These are phyloP conservation scores for Eulemur albifrons DNA, from an alignment of 2,797 vertebrate species.

Conservation along the genomic window DNA sequence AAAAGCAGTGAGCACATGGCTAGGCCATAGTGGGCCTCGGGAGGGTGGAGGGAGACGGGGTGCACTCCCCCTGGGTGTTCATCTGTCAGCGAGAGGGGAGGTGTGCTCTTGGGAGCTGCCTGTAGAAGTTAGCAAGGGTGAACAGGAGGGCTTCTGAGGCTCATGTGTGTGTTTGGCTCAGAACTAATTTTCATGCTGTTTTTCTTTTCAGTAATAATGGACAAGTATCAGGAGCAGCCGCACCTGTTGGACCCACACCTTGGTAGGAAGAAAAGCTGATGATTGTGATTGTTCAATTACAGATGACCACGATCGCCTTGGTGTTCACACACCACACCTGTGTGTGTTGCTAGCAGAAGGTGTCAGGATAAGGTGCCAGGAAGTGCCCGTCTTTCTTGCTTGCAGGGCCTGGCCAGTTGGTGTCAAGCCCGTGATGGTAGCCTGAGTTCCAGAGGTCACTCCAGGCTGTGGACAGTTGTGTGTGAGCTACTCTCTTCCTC, in stretches of 20 bases:
- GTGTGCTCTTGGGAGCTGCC: background rate
- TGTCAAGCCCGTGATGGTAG: background rate
- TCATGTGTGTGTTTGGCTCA: fast-evolving
- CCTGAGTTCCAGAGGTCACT: background rate
- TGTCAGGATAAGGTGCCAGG: background rate
- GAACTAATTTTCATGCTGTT: background rate
- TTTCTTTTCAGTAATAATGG: conserved; percentile 91
- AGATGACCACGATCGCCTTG: background rate
- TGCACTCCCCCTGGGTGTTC: background rate
- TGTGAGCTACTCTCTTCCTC: background rate
- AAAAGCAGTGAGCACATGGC: background rate
- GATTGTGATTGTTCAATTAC: background rate
- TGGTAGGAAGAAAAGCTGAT: conserved; percentile 85
- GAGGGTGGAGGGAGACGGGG: background rate
- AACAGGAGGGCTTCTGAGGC: background rate
- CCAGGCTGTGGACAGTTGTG: background rate
- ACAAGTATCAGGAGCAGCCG: conserved; percentile 96
- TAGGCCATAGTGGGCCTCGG: background rate
- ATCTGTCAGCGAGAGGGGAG: no score
- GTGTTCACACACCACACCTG: background rate
- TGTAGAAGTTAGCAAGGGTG: background rate
- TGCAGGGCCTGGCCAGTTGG: background rate
- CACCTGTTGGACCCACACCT: conserved; percentile 95
- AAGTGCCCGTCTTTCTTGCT: background rate
- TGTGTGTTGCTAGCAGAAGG: background rate